Percentiles rank a stretch among this genome's conserved stretches.
These are phyloP conservation scores for Megathymus violae DNA, from an alignment of 1,140 invertebrate species.

Conservation along the genomic window DNA sequence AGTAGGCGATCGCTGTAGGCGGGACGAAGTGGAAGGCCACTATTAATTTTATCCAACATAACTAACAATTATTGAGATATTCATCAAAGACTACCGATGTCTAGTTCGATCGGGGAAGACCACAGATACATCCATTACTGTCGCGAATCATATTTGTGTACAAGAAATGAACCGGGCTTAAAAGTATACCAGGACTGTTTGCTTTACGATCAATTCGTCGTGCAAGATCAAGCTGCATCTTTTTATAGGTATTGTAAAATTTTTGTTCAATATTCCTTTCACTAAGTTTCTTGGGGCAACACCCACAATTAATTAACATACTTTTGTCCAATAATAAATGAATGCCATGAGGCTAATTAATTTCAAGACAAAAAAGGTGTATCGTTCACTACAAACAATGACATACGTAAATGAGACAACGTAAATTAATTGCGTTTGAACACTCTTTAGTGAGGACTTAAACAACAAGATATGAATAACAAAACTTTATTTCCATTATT, in stretches of 20 bases:
- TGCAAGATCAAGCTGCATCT: no score
- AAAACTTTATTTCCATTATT: background rate
- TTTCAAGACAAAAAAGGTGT: background rate
- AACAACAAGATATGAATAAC: background rate
- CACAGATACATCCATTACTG: no score
- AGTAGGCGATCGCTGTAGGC: constrained; percentile 27
- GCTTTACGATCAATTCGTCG: no score
- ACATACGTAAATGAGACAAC: background rate
- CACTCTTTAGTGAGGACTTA: background rate
- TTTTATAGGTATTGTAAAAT: no score
- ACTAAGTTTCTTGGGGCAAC: background rate
- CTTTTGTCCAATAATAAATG: background rate
- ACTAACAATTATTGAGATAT: constrained; percentile 22
- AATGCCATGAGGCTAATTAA: background rate
- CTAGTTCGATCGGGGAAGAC: background rate
- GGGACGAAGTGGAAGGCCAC: constrained; percentile 8
- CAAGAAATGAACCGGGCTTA: no score
- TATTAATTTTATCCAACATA: constrained; percentile 17
- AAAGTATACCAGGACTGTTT: no score
- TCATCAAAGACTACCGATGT: background rate
- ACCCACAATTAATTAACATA: background rate
- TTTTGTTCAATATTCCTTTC: background rate
- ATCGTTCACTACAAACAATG: background rate
- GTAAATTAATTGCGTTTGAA: background rate
- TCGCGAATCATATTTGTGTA: no score